Percentiles rank a stretch among this genome's conserved stretches.
These are phyloP conservation scores for Aphodius granarius DNA, from an alignment of 2,888 invertebrate genomes.

Conservation along the genomic window DNA sequence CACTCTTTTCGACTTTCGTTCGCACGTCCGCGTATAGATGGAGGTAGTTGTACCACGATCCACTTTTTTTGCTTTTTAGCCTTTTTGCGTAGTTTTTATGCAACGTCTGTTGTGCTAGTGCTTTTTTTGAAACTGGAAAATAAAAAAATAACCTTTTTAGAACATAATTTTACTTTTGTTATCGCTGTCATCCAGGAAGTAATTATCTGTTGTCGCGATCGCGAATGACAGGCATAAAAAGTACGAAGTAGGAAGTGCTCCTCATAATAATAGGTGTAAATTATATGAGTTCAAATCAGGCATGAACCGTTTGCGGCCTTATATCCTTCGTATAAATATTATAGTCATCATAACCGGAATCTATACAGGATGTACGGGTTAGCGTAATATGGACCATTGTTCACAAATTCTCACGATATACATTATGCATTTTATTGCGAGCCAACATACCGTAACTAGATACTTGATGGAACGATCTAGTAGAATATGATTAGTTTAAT, in stretches of 20 bases:
- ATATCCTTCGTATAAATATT: conserved; percentile 4
- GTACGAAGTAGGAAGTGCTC: not conserved
- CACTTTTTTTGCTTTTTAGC: not conserved
- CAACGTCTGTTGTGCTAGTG: too few relatives aligned
- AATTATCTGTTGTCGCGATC: not conserved
- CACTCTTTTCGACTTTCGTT: not conserved
- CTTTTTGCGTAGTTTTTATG: not conserved
- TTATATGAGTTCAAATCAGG: conserved; percentile 1
- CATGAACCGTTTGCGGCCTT: conserved; percentile 7
- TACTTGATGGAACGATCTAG: not conserved
- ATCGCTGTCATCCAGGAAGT: too few relatives aligned
- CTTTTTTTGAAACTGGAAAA: too few relatives aligned
- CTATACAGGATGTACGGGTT: conserved; percentile 11
- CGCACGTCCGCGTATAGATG: conserved; percentile 14
- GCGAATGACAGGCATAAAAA: not conserved
- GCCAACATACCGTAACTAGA: not conserved
- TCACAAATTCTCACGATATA: conserved; percentile 8
- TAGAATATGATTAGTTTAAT: not conserved
- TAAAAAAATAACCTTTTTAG: too few relatives aligned
- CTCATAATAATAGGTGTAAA: not conserved
- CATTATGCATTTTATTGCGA: not conserved
- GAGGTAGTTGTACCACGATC: conserved; percentile 1
- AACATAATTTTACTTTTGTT: too few relatives aligned
- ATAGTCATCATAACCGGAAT: conserved; percentile 12
- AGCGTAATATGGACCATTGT: conserved; percentile 5